Evolutionary conservation across 2,797 vertebrate genomes (phyloP), one percentile per base, ranked within the genome.

Genomic region (Anabacerthia variegaticeps): DNA sequence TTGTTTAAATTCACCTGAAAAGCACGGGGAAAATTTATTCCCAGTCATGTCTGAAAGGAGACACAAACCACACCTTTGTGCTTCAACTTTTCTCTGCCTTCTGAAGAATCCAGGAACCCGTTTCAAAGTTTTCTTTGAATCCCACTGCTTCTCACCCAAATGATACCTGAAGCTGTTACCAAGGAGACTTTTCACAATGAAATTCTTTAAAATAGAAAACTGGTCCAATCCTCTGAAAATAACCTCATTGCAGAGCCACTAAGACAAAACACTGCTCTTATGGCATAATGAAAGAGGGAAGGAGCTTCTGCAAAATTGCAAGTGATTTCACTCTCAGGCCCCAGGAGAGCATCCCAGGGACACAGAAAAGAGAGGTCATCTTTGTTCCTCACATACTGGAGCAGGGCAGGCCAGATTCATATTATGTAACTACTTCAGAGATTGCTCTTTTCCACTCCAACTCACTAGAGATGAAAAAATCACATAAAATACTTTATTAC

Each of bases 21-120:
- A 73, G 49, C 15, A 22, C 0, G 21, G 12, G 34, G 30, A 85
- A 89, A 89, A 11, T 41, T 6, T 32, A 67, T 20, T 11, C 20
- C 14, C 24, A 71, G 8, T 24, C 10, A 17, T 6, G 19, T 71
- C 65, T 75, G 32, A 74, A 68, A 34, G 13, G 12, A 74, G 30
- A 59, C n/a, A 66, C 59, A 55, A 76, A 10, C 12, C 28, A 69
- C 0, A 1, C 7, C 43, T 39, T 24, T 0, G 0, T 23, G 18
- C 30, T 67, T 30, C 27, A 28, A 24, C 19, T 41, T 83, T 78
- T 67, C 83, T 22, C 34, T 67, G 15, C 48, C 37, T n/a, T 28
- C 23, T 27, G 43, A 74, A 43, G 44, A 30, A 63, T 13, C 14
- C n/a, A 69, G 39, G 22, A 54, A 69, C 32, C 43, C 12, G 44